phyloP scores from a whole-genome alignment of 2,797 vertebrate species.

The Anisognathus igniventris region DNA sequence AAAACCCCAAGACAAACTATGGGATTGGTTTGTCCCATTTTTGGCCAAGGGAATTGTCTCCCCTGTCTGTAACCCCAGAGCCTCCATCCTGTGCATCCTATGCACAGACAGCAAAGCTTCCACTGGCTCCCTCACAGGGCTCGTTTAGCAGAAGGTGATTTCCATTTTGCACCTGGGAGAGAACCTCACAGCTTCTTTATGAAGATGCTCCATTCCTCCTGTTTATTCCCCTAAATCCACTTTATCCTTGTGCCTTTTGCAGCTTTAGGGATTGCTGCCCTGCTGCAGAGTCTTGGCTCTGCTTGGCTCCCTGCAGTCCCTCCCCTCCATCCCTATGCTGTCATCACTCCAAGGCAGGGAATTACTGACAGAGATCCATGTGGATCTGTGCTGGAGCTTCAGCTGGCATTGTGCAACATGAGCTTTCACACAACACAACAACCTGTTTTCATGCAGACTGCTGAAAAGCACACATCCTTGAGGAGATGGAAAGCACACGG shows the following conservation, averaged over 20 bases:
- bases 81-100: not conserved
- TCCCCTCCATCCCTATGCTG: not conserved
- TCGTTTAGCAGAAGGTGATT: fast-evolving
- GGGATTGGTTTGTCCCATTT: not conserved
- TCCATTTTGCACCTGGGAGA: not conserved
- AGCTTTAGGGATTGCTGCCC: not conserved
- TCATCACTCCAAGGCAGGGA: not conserved
- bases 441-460: not conserved
- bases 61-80: not conserved
- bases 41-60: not conserved
- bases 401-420: not conserved
- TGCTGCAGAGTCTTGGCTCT: not conserved
- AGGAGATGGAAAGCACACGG: not conserved
- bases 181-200: not conserved
- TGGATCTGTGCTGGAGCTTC: not conserved
- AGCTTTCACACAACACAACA: not conserved
- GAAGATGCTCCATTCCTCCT: fast-evolving
- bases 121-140: not conserved
- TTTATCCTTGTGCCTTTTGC: not conserved
- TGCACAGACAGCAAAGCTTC: not conserved
- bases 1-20: fast-evolving
- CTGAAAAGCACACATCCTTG: not conserved
- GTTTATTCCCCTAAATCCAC: not conserved
- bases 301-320: not conserved
- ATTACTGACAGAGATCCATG: not conserved